Conservation (phyloP, 2,113 vertebrate genomes). For the Channa argus region DNA sequence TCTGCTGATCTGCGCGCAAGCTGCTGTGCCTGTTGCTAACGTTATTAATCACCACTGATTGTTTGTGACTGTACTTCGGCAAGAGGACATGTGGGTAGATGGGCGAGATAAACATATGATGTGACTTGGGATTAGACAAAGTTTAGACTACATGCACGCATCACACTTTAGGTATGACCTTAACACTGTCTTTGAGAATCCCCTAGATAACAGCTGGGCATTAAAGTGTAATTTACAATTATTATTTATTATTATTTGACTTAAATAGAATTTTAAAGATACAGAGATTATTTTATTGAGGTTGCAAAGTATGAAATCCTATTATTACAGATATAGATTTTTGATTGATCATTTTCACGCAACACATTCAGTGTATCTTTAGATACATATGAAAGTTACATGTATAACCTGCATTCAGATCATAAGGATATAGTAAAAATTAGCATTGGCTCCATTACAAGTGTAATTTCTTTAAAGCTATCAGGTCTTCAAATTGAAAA, state of each 20-base stretch:
- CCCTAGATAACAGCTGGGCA: conserved; percentile 18
- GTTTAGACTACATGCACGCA: conserved; percentile 38
- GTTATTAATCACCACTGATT: conserved; percentile 73
- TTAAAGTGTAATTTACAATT: not conserved
- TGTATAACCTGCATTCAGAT: not conserved
- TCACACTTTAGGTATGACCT: conserved; percentile 50
- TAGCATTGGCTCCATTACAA: not conserved
- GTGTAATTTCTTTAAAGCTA: not conserved
- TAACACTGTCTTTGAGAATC: conserved; percentile 28
- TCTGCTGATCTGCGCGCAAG: not conserved
- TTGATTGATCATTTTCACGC: not conserved
- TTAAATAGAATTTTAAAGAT: too few relatives aligned
- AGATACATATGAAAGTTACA: not conserved
- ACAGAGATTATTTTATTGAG: too few relatives aligned
- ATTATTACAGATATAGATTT: not conserved
- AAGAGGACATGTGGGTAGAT: conserved; percentile 49
- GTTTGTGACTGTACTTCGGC: conserved; percentile 56
- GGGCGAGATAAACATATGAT: conserved; percentile 65
- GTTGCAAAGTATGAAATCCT: too few relatives aligned
- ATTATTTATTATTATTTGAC: too few relatives aligned
- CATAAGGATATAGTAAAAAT: not conserved
- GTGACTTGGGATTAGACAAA: conserved; percentile 63
- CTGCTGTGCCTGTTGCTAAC: conserved; percentile 28
- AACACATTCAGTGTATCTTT: not conserved
- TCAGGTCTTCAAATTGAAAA: not conserved